Conservation (phyloP, 2,113 vertebrate species). For the Pontoporia blainvillei region DNA sequence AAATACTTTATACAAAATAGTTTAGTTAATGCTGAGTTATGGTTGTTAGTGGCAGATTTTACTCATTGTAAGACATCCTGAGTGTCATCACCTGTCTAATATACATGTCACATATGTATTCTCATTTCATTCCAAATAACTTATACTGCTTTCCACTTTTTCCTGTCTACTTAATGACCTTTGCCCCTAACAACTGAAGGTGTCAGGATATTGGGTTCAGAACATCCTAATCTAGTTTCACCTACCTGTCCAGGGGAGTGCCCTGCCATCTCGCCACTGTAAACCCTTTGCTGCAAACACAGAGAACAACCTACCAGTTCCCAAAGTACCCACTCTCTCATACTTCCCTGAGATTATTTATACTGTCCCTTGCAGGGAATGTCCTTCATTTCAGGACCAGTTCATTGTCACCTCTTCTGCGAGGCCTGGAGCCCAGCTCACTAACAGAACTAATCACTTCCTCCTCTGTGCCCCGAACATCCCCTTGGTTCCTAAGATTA, state of each 20-base stretch:
- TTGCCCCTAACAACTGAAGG: not conserved
- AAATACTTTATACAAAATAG: not conserved
- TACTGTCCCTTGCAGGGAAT: not conserved
- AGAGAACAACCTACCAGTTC: not conserved
- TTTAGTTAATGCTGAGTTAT: not conserved
- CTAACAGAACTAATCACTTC: not conserved
- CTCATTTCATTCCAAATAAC: not conserved
- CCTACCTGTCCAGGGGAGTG: not conserved
- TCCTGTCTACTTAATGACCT: not conserved
- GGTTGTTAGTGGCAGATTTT: not conserved
- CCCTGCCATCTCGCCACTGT: fast-evolving
- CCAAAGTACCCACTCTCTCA: not conserved
- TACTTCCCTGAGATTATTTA: not conserved
- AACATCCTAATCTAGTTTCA: not conserved
- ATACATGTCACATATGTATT: not conserved
- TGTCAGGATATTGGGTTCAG: not conserved
- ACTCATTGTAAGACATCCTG: not conserved
- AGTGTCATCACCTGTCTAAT: not conserved
- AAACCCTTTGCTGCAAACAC: not conserved
- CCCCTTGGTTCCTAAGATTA: not conserved
- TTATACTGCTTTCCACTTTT: not conserved
- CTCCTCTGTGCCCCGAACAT: not conserved
- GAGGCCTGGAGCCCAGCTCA: not conserved
- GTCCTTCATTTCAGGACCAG: not conserved
- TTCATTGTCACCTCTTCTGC: not conserved